Base-by-base conservation (phyloP, 2,797 vertebrate species). In the Chromis chromis region DNA sequence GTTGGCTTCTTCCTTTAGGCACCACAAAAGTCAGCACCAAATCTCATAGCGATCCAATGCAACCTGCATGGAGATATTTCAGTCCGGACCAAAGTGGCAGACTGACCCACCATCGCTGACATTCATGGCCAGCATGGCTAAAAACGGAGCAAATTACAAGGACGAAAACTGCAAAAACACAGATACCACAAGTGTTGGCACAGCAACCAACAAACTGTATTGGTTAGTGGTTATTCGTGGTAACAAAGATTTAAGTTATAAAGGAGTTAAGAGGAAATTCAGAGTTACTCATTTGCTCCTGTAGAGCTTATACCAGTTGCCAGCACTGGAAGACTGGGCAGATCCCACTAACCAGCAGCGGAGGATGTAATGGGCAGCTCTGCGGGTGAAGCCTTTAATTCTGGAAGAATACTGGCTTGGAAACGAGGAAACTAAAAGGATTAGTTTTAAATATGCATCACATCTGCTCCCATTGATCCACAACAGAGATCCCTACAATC, bases 341-440 rank as follows among this genome's bases (percentile, higher is more conserved):
- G 10, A 19, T 54, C 48, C 78, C 62, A 67, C 46, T 59, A 48
- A 42, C 49, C 66, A 63, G 56, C 49, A 74, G 53, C 19, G 55
- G 17, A 52, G 57, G 50, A 19, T 24, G 22, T 36, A 42, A 65
- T 6, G 6, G 49, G 54, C 14, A 4, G 21, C 21, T 50, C 22
- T 61, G 59, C 25, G 48, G 22, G 22, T 31, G n/a, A 65, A n/a
- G 33, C 5, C 11, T 60, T 42, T 24, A 8, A 27, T 48, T 48
- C 52, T 58, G 48, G 22, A 53, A n/a, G 40, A 66, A 58, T 17
- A 54, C 46, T 25, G 19, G 7, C 25, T 55, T 14, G 28, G 17
- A 52, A 33, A 44, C 24, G 8, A 46, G 33, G 21, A 19, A 21
- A 42, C 11, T 53, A 12, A 58, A 48, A 58, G 4, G 25, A 57